Conservation (phyloP, 2,113 vertebrate genomes). For the Tautogolabrus adspersus region DNA sequence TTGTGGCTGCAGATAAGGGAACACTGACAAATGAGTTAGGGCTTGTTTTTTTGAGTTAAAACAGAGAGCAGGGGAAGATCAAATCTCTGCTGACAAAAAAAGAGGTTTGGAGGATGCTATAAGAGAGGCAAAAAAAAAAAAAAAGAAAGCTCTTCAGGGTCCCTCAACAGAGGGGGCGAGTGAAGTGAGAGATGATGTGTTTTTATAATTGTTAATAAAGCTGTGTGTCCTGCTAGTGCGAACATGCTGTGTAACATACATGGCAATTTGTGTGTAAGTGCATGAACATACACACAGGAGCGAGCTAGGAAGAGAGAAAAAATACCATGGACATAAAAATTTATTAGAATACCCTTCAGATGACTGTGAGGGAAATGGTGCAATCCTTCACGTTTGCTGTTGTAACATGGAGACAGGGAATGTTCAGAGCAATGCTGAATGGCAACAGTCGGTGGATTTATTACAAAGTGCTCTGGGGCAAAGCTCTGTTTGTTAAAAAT, state of each 20-base stretch:
- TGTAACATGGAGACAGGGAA: slow-evolving; percentile 22
- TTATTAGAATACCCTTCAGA: slow-evolving; percentile 34
- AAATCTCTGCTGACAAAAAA: slow-evolving; percentile 54
- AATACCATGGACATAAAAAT: slow-evolving; percentile 13
- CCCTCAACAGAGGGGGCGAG: background rate
- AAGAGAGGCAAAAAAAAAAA: slow-evolving; percentile 9
- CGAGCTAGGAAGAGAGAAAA: background rate
- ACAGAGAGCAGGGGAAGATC: slow-evolving; percentile 42
- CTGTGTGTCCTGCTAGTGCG: background rate
- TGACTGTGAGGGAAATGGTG: slow-evolving; percentile 48
- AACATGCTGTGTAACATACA: background rate
- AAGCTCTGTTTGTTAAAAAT: too few relatives aligned
- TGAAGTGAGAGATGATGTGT: slow-evolving; percentile 12
- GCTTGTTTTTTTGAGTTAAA: slow-evolving; percentile 62
- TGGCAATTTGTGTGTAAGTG: slow-evolving; percentile 1
- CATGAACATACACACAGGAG: background rate
- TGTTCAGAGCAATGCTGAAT: slow-evolving; percentile 2
- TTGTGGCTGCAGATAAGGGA: slow-evolving; percentile 75
- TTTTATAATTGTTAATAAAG: slow-evolving; percentile 9
- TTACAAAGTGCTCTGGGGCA: background rate
- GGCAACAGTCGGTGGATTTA: slow-evolving; percentile 10
- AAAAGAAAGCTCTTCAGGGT: background rate
- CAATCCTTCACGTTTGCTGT: slow-evolving; percentile 48
- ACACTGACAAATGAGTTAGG: slow-evolving; percentile 72
- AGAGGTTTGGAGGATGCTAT: slow-evolving; percentile 22